These are phyloP conservation scores for Neogobius melanostomus DNA, from an alignment of 2,113 vertebrate species.

Conservation along the genomic window DNA sequence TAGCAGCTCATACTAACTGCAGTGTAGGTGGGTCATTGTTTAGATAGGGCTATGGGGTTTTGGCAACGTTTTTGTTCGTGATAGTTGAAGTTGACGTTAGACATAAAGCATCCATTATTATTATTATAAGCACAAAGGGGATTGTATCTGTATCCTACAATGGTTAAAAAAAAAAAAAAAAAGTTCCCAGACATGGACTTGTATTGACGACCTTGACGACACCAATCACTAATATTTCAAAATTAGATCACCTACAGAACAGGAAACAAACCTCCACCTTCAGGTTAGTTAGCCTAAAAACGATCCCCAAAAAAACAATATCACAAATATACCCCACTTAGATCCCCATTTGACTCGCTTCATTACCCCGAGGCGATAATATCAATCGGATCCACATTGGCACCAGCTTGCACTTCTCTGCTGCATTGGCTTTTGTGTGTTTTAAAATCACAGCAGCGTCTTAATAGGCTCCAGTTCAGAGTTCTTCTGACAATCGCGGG, in stretches of 20 bases:
- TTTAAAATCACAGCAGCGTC: neutral
- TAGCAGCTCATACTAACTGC: conserved; percentile 35
- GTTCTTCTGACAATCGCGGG: neutral
- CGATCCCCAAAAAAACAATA: neutral
- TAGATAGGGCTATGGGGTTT: neutral
- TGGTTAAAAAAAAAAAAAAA: too few relatives aligned
- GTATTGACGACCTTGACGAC: too few relatives aligned
- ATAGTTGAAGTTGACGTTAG: neutral
- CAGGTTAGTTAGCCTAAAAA: too few relatives aligned
- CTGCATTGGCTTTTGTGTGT: neutral
- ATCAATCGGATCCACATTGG: neutral
- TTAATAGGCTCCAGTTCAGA: conserved; percentile 7
- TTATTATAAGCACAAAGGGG: too few relatives aligned
- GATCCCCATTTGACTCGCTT: neutral
- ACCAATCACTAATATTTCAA: too few relatives aligned
- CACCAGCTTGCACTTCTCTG: neutral
- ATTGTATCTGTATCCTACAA: too few relatives aligned
- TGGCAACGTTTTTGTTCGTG: neutral
- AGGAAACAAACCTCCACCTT: too few relatives aligned
- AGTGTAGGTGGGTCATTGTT: conserved; percentile 21
- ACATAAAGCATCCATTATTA: too few relatives aligned
- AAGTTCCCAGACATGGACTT: too few relatives aligned
- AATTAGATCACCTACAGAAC: too few relatives aligned
- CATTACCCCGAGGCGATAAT: neutral
- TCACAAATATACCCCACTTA: neutral